Percentiles rank a stretch among this genome's conserved stretches.
Conservation (phyloP, 2,888 invertebrate genomes). For the Glyphotaelius pellucidus region DNA sequence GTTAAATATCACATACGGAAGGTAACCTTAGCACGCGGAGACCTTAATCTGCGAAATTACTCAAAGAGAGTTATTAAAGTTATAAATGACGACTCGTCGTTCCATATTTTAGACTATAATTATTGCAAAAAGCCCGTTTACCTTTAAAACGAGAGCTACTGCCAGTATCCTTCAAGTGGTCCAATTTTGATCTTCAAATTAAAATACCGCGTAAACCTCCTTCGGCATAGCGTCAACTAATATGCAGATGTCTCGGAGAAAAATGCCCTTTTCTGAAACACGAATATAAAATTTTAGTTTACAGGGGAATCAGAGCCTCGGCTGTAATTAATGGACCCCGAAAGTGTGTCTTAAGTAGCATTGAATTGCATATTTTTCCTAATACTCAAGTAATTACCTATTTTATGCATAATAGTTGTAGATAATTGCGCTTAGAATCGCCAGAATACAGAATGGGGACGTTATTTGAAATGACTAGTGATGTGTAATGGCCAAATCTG, state of each 20-base stretch:
- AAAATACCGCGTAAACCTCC: conserved; percentile 11
- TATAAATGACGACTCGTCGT: conserved; percentile 11
- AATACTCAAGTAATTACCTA: too few species aligned
- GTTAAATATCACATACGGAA: neutral
- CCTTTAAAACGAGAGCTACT: conserved; percentile 8
- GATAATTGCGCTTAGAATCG: too few species aligned
- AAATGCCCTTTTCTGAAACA: neutral
- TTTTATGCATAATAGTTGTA: too few species aligned
- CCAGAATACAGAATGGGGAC: too few species aligned
- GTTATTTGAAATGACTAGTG: too few species aligned
- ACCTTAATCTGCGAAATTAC: neutral
- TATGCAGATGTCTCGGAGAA: neutral
- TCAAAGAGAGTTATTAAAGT: conserved; percentile 5
- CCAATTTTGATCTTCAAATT: conserved; percentile 23
- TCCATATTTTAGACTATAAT: conserved; percentile 3
- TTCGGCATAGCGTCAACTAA: neutral
- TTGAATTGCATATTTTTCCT: too few species aligned
- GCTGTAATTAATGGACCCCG: neutral
- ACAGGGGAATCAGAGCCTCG: neutral
- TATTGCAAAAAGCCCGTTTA: conserved; percentile 2
- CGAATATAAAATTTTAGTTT: neutral
- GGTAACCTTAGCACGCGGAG: neutral
- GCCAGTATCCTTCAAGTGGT: conserved; percentile 3
- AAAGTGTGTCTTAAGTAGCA: too few species aligned
- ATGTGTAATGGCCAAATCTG: too few species aligned